Evolutionary conservation across 2,888 invertebrate species (phyloP).

Genomic region (Chloroclysta siterata): DNA sequence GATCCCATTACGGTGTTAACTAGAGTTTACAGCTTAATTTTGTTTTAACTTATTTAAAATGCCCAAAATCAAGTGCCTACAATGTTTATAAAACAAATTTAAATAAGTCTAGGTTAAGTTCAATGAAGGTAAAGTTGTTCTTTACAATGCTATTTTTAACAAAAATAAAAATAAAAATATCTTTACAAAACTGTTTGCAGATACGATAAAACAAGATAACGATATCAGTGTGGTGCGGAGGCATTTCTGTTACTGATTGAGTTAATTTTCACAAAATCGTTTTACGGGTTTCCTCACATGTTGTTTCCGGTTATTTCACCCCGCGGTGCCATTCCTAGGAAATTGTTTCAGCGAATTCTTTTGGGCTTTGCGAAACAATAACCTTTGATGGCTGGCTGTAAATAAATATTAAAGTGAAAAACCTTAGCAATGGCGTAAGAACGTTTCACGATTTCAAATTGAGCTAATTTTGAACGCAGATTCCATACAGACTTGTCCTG

Average conservation of each 20-base stretch:
- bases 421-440: conserved; percentile 6
- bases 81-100: conserved; percentile 26
- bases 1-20: conserved; percentile 64
- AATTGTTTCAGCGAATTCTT: conserved; percentile 77
- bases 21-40: conserved; percentile 54
- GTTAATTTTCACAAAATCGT: conserved; percentile 79
- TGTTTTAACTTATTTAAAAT: conserved; percentile 40
- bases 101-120: conserved; percentile 1
- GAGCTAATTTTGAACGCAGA: background rate
- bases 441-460: background rate
- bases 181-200: too few relatives aligned
- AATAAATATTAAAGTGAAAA: conserved; percentile 31
- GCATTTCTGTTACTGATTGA: conserved; percentile 60
- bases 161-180: too few relatives aligned
- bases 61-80: conserved; percentile 20
- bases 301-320: conserved; percentile 79
- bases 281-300: conserved; percentile 74
- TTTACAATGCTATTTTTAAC: too few relatives aligned
- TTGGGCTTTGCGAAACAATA: conserved; percentile 62
- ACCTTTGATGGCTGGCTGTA: conserved; percentile 47
- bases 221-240: conserved; percentile 1
- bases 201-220: too few relatives aligned
- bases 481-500: too few relatives aligned
- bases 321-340: conserved; percentile 76
- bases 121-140: background rate